Percentiles rank a stretch among this genome's conserved stretches.
phyloP scores from a whole-genome alignment of 2,113 vertebrate species.

The Pangasianodon gigas region DNA sequence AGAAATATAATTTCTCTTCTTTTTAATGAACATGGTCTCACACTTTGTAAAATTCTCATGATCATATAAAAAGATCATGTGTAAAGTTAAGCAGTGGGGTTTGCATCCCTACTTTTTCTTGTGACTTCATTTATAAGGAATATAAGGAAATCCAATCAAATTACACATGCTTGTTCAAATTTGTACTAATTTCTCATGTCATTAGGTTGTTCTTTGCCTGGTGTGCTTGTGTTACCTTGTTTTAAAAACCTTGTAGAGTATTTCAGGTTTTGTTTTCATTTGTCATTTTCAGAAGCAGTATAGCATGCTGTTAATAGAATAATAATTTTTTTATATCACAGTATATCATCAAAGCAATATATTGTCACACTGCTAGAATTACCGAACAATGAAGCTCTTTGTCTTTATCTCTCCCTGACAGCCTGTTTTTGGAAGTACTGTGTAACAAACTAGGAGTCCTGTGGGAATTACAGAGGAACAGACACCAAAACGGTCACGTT shows the following conservation, averaged over 20 bases:
- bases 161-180: neutral
- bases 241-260: neutral
- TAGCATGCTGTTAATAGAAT: neutral
- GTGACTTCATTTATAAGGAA: neutral
- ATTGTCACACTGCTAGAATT: neutral
- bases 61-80: neutral
- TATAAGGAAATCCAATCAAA: neutral
- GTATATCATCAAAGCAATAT: neutral
- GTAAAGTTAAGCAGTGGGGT: neutral
- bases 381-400: neutral
- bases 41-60: neutral
- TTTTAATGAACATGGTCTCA: neutral
- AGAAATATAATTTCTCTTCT: neutral
- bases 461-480: slow-evolving; percentile 6
- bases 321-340: neutral
- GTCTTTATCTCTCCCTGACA: slow-evolving; percentile 53
- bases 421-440: slow-evolving; percentile 87
- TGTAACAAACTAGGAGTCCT: slow-evolving; percentile 72
- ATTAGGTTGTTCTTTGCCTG: neutral
- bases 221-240: neutral
- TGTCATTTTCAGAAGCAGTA: neutral
- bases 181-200: neutral
- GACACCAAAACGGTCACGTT: neutral
- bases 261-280: neutral
- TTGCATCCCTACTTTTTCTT: neutral